phyloP scores from a whole-genome alignment of 2,888 invertebrate genomes.

The Parnassius apollo region DNA sequence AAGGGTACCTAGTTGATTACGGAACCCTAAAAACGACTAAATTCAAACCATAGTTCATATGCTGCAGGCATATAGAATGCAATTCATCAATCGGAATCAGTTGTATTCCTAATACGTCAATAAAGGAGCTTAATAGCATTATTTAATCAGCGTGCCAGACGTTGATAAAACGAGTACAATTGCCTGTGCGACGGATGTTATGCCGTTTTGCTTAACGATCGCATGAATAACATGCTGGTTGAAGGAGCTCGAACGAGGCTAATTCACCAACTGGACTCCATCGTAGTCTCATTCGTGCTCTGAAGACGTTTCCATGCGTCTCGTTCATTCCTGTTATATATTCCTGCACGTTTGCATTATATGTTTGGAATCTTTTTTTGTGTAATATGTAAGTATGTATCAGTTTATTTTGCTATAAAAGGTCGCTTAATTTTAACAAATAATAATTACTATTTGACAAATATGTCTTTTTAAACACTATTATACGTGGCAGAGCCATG shows the following conservation, averaged over 20 bases:
- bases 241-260: neutral
- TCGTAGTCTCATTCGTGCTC: neutral
- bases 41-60: no score
- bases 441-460: no score
- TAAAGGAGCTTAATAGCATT: neutral
- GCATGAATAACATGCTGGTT: constrained; percentile 1
- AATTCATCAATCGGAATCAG: neutral
- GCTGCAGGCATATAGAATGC: neutral
- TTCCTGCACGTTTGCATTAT: no score
- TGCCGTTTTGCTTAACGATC: constrained; percentile 8
- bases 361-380: no score
- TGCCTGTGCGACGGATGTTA: constrained; percentile 13
- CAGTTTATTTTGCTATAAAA: no score
- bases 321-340: no score
- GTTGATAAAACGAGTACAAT: constrained; percentile 2
- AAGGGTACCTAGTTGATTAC: no score
- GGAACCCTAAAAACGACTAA: no score
- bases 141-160: neutral
- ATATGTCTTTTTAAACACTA: no score
- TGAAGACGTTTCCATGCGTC: neutral
- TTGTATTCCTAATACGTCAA: neutral
- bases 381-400: no score
- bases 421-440: no score
- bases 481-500: no score
- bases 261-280: neutral